Conservation (phyloP, 2,888 invertebrate species). For the Melanchra persicariae region DNA sequence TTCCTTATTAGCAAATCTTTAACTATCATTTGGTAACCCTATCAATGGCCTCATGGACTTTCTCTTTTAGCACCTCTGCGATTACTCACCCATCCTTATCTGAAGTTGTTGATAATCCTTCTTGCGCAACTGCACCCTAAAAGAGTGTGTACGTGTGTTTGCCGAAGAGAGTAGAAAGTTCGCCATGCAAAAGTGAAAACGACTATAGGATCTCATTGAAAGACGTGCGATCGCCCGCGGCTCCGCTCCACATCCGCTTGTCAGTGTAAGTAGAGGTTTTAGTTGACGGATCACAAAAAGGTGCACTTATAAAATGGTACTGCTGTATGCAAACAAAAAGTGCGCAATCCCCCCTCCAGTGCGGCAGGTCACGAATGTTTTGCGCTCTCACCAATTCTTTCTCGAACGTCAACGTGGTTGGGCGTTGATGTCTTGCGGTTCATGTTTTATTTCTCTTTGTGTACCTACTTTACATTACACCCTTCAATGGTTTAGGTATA, state of each 20-base stretch:
- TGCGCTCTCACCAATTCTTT: conserved; percentile 32
- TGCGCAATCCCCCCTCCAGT: conserved; percentile 36
- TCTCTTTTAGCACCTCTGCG: conserved; percentile 52
- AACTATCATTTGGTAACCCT: conserved; percentile 38
- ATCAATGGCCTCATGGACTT: conserved; percentile 55
- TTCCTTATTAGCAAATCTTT: conserved; percentile 16
- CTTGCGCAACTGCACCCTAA: conserved; percentile 72
- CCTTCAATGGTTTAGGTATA: not conserved
- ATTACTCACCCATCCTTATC: conserved; percentile 60
- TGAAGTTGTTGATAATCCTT: conserved; percentile 60
- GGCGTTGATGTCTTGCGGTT: not conserved
- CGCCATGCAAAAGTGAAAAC: conserved; percentile 66
- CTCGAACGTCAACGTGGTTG: not conserved
- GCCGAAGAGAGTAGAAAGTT: conserved; percentile 82
- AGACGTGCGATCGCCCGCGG: conserved; percentile 58
- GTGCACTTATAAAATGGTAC: conserved; percentile 51
- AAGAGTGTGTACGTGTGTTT: conserved; percentile 71
- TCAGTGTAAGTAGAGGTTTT: conserved; percentile 50
- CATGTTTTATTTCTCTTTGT: not conserved
- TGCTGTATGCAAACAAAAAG: conserved; percentile 48
- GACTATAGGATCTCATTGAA: conserved; percentile 62
- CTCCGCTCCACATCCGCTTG: conserved; percentile 63
- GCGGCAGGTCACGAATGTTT: conserved; percentile 53
- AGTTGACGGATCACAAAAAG: conserved; percentile 52
- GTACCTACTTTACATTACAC: too few species aligned